Evolutionary conservation across 1,140 invertebrate species (phyloP).

Genomic region (Coenobita brevimanus): DNA sequence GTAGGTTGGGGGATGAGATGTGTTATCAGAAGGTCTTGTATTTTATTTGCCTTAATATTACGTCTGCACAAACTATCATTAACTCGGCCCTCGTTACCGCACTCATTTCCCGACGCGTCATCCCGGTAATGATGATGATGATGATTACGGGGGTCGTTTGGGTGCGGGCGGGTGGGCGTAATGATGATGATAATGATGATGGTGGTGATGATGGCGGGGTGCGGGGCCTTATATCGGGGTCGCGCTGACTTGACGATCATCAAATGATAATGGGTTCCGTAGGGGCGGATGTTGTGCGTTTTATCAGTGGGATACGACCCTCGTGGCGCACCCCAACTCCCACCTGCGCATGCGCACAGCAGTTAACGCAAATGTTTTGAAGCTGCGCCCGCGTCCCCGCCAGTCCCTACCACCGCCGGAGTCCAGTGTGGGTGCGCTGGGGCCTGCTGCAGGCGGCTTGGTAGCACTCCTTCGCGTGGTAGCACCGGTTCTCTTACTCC

Average conservation of each 20-base stretch:
- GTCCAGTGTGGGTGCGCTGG: too few relatives aligned
- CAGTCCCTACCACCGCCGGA: too few relatives aligned
- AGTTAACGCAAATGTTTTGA: conserved; percentile 69
- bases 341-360: conserved; percentile 67
- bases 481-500: too few relatives aligned
- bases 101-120: conserved; percentile 68
- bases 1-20: conserved; percentile 41
- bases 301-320: conserved; percentile 63
- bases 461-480: too few relatives aligned
- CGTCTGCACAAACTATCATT: conserved; percentile 67
- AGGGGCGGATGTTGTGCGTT: conserved; percentile 67
- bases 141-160: conserved; percentile 66
- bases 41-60: conserved; percentile 54
- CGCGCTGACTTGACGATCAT: conserved; percentile 70
- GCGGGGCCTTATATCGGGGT: conserved; percentile 68
- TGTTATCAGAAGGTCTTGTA: conserved; percentile 48
- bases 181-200: conserved; percentile 70
- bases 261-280: conserved; percentile 70
- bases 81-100: conserved; percentile 64
- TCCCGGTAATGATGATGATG: conserved; percentile 70
- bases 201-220: conserved; percentile 63
- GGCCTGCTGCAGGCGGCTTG: neutral
- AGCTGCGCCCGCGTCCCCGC: conserved; percentile 60
- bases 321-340: conserved; percentile 35
- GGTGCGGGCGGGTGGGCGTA: conserved; percentile 67